phyloP scores from a whole-genome alignment of 2,797 vertebrate species.

The Aplochiton taeniatus region DNA sequence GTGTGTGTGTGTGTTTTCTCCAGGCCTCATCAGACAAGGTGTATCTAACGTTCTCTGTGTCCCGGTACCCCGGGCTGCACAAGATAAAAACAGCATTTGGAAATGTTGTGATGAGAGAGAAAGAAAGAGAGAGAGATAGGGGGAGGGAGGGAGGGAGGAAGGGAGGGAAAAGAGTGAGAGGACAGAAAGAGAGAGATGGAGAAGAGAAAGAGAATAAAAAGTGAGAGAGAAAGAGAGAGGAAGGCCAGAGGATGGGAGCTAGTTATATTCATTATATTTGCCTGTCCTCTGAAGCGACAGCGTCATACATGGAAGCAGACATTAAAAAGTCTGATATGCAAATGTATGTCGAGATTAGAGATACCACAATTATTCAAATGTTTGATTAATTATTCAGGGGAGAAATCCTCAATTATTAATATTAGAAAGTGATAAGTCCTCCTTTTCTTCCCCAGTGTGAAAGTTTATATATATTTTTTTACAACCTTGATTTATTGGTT shows the following conservation, averaged over 20 bases:
- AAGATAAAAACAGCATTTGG: neutral
- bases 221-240: conserved; percentile 12
- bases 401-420: conserved; percentile 95
- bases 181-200: neutral
- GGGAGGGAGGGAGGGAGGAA: conserved; percentile 10
- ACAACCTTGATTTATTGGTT: neutral
- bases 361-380: conserved; percentile 95
- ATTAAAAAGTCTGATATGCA: conserved; percentile 90
- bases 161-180: conserved; percentile 5
- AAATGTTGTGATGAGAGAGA: neutral
- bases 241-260: conserved; percentile 40
- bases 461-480: conserved; percentile 69
- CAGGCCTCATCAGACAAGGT: no score
- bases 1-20: no score
- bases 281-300: conserved; percentile 85
- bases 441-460: conserved; percentile 69
- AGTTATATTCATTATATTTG: conserved; percentile 66
- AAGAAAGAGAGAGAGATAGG: conserved; percentile 8
- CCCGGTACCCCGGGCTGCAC: no score
- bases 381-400: conserved; percentile 94
- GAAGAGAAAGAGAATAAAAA: conserved; percentile 4
- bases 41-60: no score
- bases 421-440: conserved; percentile 83
- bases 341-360: conserved; percentile 96
- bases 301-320: conserved; percentile 83